phyloP scores from a whole-genome alignment of 2,888 invertebrate genomes.

The Acrobasis suavella region DNA sequence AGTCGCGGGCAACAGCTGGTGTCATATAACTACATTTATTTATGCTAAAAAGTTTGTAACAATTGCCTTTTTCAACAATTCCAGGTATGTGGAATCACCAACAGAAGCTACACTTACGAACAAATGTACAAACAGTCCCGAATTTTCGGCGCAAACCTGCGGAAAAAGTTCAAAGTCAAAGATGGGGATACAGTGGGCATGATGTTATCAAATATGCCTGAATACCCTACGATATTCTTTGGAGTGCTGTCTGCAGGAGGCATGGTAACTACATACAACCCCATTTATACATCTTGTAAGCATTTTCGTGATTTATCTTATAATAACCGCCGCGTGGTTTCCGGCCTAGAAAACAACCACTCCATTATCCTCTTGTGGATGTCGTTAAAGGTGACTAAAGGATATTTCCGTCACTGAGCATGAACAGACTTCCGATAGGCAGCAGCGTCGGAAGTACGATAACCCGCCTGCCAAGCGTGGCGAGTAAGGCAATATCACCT shows the following conservation, averaged over 20 bases:
- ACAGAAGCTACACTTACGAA: constrained; percentile 85
- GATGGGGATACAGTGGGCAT: constrained; percentile 85
- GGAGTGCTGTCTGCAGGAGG: constrained; percentile 86
- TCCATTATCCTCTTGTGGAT: too few species aligned
- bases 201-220: constrained; percentile 87
- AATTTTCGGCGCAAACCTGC: constrained; percentile 83
- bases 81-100: constrained; percentile 87
- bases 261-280: constrained; percentile 86
- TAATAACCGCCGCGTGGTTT: too few species aligned
- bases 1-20: too few species aligned
- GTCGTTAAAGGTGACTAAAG: too few species aligned
- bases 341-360: too few species aligned
- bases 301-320: constrained; percentile 24
- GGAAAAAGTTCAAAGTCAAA: constrained; percentile 82
- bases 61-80: constrained; percentile 32
- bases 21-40: too few species aligned
- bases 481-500: too few species aligned
- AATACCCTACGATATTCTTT: constrained; percentile 83
- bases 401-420: too few species aligned
- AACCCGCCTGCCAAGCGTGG: too few species aligned
- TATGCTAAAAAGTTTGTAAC: too few species aligned
- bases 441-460: too few species aligned
- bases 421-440: too few species aligned
- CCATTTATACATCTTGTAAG: constrained; percentile 84
- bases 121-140: constrained; percentile 82